Evolutionary conservation across 2,113 vertebrate genomes (phyloP).

Genomic region (Butorides virescens): DNA sequence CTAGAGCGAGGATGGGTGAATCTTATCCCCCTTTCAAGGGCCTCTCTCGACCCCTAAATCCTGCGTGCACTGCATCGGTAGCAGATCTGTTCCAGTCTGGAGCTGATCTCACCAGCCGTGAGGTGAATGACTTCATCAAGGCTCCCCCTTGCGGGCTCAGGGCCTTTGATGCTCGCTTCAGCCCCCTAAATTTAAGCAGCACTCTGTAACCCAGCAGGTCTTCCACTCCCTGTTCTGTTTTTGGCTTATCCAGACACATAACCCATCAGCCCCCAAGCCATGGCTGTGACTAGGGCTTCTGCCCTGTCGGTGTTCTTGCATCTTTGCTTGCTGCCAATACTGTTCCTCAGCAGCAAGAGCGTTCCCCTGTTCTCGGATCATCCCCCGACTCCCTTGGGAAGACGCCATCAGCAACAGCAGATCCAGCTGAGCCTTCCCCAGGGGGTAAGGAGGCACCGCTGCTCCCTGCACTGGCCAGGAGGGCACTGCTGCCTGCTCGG

Average conservation of each 20-base stretch:
- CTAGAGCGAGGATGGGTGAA: neutral
- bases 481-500: neutral
- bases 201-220: neutral
- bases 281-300: neutral
- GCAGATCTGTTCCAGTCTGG: neutral
- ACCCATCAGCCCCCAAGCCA: neutral
- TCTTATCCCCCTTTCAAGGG: neutral
- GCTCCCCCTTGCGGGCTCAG: neutral
- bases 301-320: neutral
- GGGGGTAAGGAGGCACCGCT: neutral
- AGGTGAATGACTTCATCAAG: neutral
- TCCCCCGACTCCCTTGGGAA: neutral
- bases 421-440: neutral
- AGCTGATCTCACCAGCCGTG: neutral
- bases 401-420: neutral
- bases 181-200: neutral
- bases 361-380: neutral
- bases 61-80: accelerated
- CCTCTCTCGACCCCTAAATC: neutral
- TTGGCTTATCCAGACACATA: neutral
- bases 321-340: neutral
- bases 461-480: neutral
- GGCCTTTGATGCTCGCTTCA: neutral
- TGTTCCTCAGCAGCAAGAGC: neutral
- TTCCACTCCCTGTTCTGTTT: neutral